Conservation (phyloP, 2,888 invertebrate species). For the Apamea monoglypha region DNA sequence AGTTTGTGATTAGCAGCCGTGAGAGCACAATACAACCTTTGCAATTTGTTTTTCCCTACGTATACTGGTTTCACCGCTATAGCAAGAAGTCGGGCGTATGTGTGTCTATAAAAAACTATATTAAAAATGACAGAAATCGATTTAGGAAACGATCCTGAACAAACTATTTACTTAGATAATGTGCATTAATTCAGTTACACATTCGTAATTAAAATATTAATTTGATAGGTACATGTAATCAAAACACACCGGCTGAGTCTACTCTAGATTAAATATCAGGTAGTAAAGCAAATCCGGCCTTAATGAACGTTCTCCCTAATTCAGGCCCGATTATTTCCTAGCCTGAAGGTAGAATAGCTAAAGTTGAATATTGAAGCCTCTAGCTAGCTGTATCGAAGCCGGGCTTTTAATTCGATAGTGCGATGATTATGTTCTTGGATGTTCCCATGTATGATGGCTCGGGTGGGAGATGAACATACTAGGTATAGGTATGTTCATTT, state of each 20-base stretch:
- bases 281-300: slow-evolving; percentile 19
- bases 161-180: not conserved
- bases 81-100: too few species aligned
- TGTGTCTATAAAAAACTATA: too few species aligned
- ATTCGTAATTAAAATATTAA: not conserved
- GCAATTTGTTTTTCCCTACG: too few species aligned
- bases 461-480: not conserved
- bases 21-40: too few species aligned
- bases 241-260: not conserved
- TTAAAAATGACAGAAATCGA: too few species aligned
- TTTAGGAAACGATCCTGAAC: not conserved
- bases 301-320: slow-evolving; percentile 24
- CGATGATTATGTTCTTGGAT: slow-evolving; percentile 17
- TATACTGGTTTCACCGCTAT: too few species aligned
- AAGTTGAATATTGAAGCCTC: slow-evolving; percentile 42
- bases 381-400: not conserved
- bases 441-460: not conserved
- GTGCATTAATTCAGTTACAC: not conserved
- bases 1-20: too few species aligned
- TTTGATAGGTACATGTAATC: not conserved
- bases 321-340: slow-evolving; percentile 39
- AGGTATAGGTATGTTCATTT: not conserved
- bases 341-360: slow-evolving; percentile 26
- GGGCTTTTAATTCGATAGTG: slow-evolving; percentile 22
- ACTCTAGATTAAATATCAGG: slow-evolving; percentile 7